These are phyloP conservation scores for Scomber scombrus DNA, from an alignment of 2,113 vertebrate species.

Conservation along the genomic window DNA sequence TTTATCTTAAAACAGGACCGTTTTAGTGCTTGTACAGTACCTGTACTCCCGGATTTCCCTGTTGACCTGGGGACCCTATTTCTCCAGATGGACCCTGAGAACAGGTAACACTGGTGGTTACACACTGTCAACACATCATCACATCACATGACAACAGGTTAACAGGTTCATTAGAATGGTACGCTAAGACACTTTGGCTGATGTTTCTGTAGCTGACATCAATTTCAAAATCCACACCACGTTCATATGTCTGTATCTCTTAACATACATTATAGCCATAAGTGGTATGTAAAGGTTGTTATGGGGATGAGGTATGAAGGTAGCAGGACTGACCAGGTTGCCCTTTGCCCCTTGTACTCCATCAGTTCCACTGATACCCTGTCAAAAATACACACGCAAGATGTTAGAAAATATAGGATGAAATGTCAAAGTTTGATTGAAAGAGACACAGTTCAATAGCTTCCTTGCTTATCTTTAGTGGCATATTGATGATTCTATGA, in stretches of 20 bases:
- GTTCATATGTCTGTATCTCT: not conserved
- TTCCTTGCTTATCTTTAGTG: slow-evolving; percentile 32
- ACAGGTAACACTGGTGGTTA: slow-evolving; percentile 20
- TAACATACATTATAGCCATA: not conserved
- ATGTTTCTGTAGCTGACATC: not conserved
- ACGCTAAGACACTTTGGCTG: not conserved
- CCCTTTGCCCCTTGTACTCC: slow-evolving; percentile 91
- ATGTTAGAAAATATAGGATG: slow-evolving; percentile 10
- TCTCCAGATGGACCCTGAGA: slow-evolving; percentile 90
- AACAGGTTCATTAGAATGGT: not conserved
- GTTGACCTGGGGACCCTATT: slow-evolving; percentile 90
- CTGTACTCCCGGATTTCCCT: slow-evolving; percentile 92
- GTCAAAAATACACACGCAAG: slow-evolving; percentile 30
- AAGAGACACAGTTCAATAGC: slow-evolving; percentile 1
- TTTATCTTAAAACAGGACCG: not conserved
- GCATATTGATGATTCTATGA: slow-evolving; percentile 25
- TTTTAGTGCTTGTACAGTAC: slow-evolving; percentile 71
- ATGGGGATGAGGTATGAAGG: not conserved
- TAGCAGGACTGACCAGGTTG: slow-evolving; percentile 85
- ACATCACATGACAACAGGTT: slow-evolving; percentile 4
- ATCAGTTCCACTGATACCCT: slow-evolving; percentile 89
- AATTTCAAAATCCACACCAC: not conserved
- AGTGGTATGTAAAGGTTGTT: not conserved
- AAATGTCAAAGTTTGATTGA: slow-evolving; percentile 4
- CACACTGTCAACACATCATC: slow-evolving; percentile 20